These are phyloP conservation scores for Athripsodes cinereus DNA, from an alignment of 2,888 invertebrate genomes.

Conservation along the genomic window DNA sequence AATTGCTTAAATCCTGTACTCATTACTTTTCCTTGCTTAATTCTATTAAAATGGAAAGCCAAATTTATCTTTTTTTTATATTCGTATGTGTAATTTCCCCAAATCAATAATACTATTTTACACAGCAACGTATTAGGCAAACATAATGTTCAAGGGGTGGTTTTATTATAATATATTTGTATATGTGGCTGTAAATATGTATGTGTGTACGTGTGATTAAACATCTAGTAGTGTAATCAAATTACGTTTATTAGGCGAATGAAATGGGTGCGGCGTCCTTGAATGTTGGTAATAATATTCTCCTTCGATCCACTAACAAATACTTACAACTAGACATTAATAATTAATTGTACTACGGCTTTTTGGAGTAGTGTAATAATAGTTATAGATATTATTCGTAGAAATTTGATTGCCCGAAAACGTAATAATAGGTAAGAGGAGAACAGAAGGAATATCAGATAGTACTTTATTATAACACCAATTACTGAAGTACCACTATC, in stretches of 20 bases:
- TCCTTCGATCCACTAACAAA: not conserved
- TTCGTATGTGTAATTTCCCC: no score
- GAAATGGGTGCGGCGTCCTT: not conserved
- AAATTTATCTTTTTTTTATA: no score
- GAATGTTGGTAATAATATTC: not conserved
- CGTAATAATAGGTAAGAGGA: not conserved
- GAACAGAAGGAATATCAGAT: not conserved
- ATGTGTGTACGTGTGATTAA: not conserved
- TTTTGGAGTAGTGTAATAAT: not conserved
- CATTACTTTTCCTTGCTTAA: no score
- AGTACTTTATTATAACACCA: not conserved
- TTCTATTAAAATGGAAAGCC: no score
- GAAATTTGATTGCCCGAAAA: slow-evolving; percentile 1
- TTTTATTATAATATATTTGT: no score
- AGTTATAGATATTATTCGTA: not conserved
- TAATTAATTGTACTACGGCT: slow-evolving; percentile 1
- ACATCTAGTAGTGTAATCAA: slow-evolving; percentile 2
- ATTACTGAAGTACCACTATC: not conserved
- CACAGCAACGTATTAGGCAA: no score
- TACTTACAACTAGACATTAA: not conserved
- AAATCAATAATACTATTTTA: no score
- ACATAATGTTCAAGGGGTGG: no score
- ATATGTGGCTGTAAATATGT: no score
- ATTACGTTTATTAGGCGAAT: slow-evolving; percentile 2
- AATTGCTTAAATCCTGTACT: no score